phyloP scores from a whole-genome alignment of 2,113 vertebrate genomes.

The Campylomormyrus numenius region DNA sequence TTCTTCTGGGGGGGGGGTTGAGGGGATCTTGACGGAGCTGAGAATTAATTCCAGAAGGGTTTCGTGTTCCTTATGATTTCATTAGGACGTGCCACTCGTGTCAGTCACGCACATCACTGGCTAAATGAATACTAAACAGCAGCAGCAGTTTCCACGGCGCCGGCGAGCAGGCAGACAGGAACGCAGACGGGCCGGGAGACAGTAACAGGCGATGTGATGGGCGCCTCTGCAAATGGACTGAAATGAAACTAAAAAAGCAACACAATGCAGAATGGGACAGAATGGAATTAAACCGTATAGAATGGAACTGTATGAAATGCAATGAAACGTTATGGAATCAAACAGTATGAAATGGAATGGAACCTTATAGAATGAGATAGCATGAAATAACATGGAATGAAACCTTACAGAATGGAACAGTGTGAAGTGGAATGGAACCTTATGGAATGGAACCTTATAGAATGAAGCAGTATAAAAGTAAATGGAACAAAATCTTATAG shows the following conservation, averaged over 20 bases:
- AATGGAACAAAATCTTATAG: background rate
- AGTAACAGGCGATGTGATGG: background rate
- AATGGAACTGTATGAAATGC: background rate
- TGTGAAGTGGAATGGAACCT: background rate
- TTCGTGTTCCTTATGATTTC: conserved; percentile 35
- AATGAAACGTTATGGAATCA: background rate
- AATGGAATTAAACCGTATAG: background rate
- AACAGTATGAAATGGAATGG: background rate
- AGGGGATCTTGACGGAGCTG: background rate
- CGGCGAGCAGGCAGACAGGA: background rate
- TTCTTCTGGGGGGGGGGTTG: background rate
- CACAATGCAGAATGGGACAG: background rate
- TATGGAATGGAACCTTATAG: background rate
- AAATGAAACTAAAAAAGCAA: background rate
- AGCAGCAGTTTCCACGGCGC: conserved; percentile 12
- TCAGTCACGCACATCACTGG: conserved; percentile 14
- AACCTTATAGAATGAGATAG: background rate
- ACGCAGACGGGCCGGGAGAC: background rate
- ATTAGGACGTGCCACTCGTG: conserved; percentile 31
- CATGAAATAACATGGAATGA: background rate
- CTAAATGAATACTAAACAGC: conserved; percentile 27
- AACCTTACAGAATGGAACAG: background rate
- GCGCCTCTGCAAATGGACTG: background rate
- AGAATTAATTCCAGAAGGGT: conserved; percentile 32
- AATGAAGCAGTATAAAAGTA: background rate